Evolutionary conservation across 2,113 vertebrate genomes (phyloP).

Genomic region (Cynopterus brachyotis): DNA sequence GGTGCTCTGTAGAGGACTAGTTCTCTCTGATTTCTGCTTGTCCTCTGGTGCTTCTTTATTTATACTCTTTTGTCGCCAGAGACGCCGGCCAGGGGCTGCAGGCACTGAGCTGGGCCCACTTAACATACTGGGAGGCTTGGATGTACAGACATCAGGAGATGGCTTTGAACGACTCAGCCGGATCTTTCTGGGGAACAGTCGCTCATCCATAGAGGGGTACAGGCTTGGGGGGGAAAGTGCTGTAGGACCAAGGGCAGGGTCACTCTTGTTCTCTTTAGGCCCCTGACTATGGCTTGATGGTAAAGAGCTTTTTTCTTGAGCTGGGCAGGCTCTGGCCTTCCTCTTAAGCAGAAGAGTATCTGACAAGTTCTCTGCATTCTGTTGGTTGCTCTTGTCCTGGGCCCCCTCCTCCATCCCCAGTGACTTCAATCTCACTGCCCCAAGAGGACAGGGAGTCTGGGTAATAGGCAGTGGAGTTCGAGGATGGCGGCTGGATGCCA

Average conservation of each 20-base stretch:
- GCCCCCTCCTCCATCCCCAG: fast-evolving
- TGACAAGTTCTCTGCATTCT: background rate
- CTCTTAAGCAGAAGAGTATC: constrained; percentile 37
- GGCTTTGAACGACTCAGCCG: constrained; percentile 75
- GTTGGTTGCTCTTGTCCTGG: background rate
- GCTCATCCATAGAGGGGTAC: constrained; percentile 29
- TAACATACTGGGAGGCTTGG: background rate
- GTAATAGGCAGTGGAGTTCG: background rate
- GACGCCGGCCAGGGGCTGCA: constrained; percentile 56
- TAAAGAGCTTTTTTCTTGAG: background rate
- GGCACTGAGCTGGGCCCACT: constrained; percentile 15
- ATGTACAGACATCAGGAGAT: background rate
- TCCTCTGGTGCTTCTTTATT: constrained; percentile 55
- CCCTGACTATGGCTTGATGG: constrained; percentile 14
- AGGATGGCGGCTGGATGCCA: background rate
- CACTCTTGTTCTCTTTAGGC: constrained; percentile 32
- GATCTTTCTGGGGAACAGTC: constrained; percentile 75
- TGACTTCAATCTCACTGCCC: background rate
- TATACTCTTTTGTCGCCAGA: constrained; percentile 75
- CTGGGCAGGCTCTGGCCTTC: constrained; percentile 37
- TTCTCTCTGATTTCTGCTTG: constrained; percentile 50
- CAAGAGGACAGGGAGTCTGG: background rate
- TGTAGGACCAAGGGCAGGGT: background rate
- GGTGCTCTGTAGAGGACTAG: background rate
- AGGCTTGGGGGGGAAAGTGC: background rate